Conservation (phyloP, 2,888 invertebrate genomes). For the Tanypteryx hageni region DNA sequence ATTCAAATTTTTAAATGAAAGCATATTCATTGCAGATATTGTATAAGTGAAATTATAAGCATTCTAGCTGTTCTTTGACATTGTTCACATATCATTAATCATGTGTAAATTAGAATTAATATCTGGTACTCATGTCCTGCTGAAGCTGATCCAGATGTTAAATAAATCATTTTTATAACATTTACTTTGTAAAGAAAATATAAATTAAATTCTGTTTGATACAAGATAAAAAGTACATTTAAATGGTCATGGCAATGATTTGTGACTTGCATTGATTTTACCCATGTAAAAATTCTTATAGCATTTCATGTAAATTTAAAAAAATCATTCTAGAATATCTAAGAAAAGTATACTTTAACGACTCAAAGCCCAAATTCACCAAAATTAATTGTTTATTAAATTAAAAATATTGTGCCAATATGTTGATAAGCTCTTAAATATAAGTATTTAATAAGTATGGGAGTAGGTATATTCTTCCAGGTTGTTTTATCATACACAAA, state of each 20-base stretch:
- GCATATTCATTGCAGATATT: slow-evolving; percentile 61
- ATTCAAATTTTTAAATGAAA: slow-evolving; percentile 54
- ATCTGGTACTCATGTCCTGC: slow-evolving; percentile 49
- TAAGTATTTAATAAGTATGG: neutral
- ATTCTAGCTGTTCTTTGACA: slow-evolving; percentile 56
- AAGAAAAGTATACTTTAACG: slow-evolving; percentile 2
- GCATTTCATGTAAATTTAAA: slow-evolving; percentile 3
- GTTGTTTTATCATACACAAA: neutral
- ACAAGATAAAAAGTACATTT: slow-evolving; percentile 60
- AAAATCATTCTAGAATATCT: neutral
- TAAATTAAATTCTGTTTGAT: slow-evolving; percentile 63
- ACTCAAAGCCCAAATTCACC: neutral
- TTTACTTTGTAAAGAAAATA: slow-evolving; percentile 62
- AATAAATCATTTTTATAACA: slow-evolving; percentile 62
- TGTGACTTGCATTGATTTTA: slow-evolving; percentile 18
- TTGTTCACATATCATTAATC: slow-evolving; percentile 63
- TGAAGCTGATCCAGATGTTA: slow-evolving; percentile 50
- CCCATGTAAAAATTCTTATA: slow-evolving; percentile 25
- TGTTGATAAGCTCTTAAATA: neutral
- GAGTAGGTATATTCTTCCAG: slow-evolving; percentile 11
- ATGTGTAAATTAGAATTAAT: slow-evolving; percentile 59
- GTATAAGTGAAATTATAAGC: slow-evolving; percentile 51
- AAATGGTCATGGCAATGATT: slow-evolving; percentile 41
- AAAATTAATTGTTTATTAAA: neutral
- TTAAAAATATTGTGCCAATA: slow-evolving; percentile 10